A percentile compares a stretch with the other conserved stretches of the same genome.
Conservation (phyloP, 2,113 vertebrate genomes). For the Nanorana parkeri region DNA sequence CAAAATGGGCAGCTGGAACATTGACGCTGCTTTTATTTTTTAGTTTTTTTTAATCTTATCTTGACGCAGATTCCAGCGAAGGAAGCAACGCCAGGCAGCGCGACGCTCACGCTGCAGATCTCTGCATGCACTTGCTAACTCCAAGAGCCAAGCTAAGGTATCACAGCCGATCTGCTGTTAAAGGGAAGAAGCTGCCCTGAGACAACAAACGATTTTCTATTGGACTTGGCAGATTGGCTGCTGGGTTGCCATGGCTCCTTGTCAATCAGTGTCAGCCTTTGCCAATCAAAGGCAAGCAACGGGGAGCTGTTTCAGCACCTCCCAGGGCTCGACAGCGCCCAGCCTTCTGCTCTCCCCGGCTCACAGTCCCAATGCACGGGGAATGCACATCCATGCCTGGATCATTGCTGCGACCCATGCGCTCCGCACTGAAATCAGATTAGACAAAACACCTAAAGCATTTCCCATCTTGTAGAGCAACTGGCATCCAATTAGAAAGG, state of each 20-base stretch:
- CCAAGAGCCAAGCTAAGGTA: conserved; percentile 74
- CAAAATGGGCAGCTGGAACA: conserved; percentile 98
- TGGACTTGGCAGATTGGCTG: conserved; percentile 89
- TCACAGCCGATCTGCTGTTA: conserved; percentile 75
- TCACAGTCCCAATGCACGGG: conserved; percentile 2
- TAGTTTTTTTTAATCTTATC: no score
- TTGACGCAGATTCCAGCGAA: no score
- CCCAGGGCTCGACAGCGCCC: conserved; percentile 75
- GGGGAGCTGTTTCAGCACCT: conserved; percentile 76
- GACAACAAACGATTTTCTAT: conserved; percentile 77
- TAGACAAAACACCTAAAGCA: conserved; percentile 36
- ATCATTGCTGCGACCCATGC: not conserved
- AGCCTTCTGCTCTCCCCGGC: conserved; percentile 12
- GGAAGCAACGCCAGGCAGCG: no score
- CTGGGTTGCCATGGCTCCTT: conserved; percentile 87
- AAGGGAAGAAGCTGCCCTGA: conserved; percentile 75
- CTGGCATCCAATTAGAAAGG: conserved; percentile 39
- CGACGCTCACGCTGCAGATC: conserved; percentile 61
- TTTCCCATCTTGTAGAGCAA: conserved; percentile 11
- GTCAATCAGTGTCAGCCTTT: conserved; percentile 91
- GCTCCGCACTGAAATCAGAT: not conserved
- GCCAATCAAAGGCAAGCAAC: conserved; percentile 84
- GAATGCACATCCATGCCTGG: not conserved
- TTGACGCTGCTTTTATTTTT: conserved; percentile 78
- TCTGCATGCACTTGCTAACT: conserved; percentile 70